Base-by-base conservation (phyloP, 2,797 vertebrate species). In the Scolopax bukidnonensis region DNA sequence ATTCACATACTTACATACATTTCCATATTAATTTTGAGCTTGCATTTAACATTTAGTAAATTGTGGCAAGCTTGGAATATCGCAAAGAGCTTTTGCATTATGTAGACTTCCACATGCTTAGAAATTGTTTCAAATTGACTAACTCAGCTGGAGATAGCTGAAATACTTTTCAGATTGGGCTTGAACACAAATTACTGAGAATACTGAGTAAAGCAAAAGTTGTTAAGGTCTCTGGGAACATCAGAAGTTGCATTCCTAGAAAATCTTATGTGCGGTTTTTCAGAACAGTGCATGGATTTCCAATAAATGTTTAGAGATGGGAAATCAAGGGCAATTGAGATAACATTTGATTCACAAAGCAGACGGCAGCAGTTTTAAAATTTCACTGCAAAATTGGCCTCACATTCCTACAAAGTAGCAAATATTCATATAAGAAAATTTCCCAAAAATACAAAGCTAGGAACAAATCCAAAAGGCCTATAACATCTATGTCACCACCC, bases 401-500 rank as follows among this genome's bases (percentile, higher is more conserved):
- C 41, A 17, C 18, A 6, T 76, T 93, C 47, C 68, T 83, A 36
- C 47, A 83, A 92, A 94, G 74, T 30, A 92, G 54, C 67, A 87
- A 96, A 95, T 76, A 93, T 48, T 65, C 18, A 6, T 69, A 47
- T 78, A 90, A 9, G 32, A 25, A 64, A 51, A 87, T 93, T 96
- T 76, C 63, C 27, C 5, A 1, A 88, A 97, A 96, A 84, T 74
- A 87, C 56, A 79, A 94, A 92, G 79, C 73, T 94, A 87, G 91
- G 89, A 93, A 96, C 67, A 95, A 76, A 94, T 92, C 93, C 96
- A 96, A 86, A 95, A 95, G 80, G 79, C 84, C 96, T 95, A 59
- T 87, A 89, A 95, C 88, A 71, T 75, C 94, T 94, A 96, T 95
- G 91, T 97, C 76, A 78, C 78, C 80, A 95, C 73, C 91, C 84